phyloP scores from a whole-genome alignment of 2,888 invertebrate genomes.

The Lepidocyrtoides sp. region DNA sequence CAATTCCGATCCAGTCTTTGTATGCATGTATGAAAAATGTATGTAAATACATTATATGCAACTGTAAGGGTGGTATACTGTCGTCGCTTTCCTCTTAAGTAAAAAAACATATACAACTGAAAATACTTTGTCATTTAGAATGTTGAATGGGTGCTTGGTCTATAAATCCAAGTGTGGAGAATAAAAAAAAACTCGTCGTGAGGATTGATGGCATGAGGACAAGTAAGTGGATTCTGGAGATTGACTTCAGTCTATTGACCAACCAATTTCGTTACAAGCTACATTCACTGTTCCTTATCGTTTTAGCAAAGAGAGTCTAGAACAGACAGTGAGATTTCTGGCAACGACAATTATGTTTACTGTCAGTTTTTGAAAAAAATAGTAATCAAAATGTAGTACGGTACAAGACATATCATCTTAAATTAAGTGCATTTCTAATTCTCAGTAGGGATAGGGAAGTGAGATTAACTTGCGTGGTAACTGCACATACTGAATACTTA shows the following conservation, averaged over 20 bases:
- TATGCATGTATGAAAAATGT: background rate
- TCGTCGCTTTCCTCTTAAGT: background rate
- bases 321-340: too few species aligned
- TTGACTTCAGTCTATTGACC: constrained; percentile 23
- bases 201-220: constrained; percentile 50
- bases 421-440: too few species aligned
- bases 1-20: background rate
- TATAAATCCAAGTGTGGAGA: constrained; percentile 32
- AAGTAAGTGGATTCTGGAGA: constrained; percentile 41
- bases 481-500: too few species aligned
- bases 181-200: constrained; percentile 34
- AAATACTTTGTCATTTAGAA: constrained; percentile 33
- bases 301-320: too few species aligned
- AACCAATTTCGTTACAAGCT: too few species aligned
- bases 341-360: too few species aligned
- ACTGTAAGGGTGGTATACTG: background rate
- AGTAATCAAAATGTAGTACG: too few species aligned
- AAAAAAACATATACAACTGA: background rate
- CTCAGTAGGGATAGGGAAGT: too few species aligned
- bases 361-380: too few species aligned
- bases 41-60: background rate
- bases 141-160: constrained; percentile 26
- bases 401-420: too few species aligned
- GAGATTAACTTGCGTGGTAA: too few species aligned
- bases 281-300: too few species aligned